These are phyloP conservation scores for Heloderma charlesbogerti DNA, from an alignment of 2,113 vertebrate genomes.

Conservation along the genomic window DNA sequence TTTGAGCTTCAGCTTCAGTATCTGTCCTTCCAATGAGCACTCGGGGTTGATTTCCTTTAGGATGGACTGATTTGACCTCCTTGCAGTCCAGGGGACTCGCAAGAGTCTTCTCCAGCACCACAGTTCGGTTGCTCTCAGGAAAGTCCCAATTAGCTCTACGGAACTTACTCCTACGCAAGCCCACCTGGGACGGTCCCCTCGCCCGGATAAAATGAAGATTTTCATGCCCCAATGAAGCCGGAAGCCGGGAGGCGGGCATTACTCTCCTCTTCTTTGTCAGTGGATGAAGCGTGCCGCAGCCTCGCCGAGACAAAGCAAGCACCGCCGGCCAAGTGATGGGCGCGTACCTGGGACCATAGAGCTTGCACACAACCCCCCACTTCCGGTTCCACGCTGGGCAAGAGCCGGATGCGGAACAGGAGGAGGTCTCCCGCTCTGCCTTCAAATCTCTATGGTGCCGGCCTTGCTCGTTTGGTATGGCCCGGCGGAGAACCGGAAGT, in stretches of 20 bases:
- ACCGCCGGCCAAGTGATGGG: not conserved
- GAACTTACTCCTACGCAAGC: too few species aligned
- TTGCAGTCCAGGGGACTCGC: too few species aligned
- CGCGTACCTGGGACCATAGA: too few species aligned
- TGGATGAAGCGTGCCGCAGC: not conserved
- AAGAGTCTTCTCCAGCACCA: too few species aligned
- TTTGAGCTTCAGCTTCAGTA: too few species aligned
- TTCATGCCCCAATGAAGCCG: not conserved
- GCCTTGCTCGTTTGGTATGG: not conserved
- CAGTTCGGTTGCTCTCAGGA: too few species aligned
- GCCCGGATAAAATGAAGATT: not conserved
- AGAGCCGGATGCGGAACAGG: not conserved
- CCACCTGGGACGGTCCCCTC: too few species aligned
- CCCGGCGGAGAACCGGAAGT: not conserved
- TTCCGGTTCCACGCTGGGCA: not conserved
- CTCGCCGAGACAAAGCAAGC: not conserved
- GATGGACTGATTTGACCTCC: too few species aligned
- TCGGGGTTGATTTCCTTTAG: too few species aligned
- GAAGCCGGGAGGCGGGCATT: not conserved
- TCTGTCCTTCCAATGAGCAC: too few species aligned
- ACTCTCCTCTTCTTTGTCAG: not conserved
- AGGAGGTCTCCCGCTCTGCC: too few species aligned
- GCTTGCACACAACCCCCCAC: not conserved
- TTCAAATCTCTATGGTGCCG: not conserved
- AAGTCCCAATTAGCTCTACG: too few species aligned